These are phyloP conservation scores for Acrocephalus scirpaceus DNA, from an alignment of 2,797 vertebrate species.

Conservation along the genomic window DNA sequence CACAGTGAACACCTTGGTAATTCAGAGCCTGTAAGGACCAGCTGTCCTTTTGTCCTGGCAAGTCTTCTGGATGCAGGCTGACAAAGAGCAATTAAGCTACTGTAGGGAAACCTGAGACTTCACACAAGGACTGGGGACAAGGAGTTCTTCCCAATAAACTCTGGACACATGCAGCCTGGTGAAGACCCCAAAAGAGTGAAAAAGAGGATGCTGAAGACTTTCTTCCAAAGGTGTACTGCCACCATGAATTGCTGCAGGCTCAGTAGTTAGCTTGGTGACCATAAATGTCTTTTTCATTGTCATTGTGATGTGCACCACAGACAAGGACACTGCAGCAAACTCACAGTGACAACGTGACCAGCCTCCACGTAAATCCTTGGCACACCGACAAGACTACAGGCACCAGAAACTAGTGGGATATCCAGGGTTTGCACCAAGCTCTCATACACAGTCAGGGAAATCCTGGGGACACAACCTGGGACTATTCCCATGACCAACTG, in stretches of 20 bases:
- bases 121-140: neutral
- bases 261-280: neutral
- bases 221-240: neutral
- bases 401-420: accelerated
- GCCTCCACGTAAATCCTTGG: neutral
- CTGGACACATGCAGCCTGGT: accelerated
- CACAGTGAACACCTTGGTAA: neutral
- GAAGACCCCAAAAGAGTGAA: neutral
- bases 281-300: neutral
- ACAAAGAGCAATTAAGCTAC: neutral
- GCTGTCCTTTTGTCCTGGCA: neutral
- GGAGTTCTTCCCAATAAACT: neutral
- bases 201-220: neutral
- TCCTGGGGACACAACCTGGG: neutral
- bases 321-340: constrained; percentile 20
- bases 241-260: neutral
- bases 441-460: neutral
- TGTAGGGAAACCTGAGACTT: neutral
- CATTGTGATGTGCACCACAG: neutral
- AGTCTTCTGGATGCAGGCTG: neutral
- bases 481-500: accelerated
- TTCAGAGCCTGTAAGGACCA: neutral
- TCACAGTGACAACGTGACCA: neutral
- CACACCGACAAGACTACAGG: accelerated
- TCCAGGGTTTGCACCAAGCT: accelerated